A percentile compares a stretch with the other conserved stretches of the same genome.
These are phyloP conservation scores for Miniopterus natalensis DNA, from an alignment of 2,113 vertebrate genomes.

Conservation along the genomic window DNA sequence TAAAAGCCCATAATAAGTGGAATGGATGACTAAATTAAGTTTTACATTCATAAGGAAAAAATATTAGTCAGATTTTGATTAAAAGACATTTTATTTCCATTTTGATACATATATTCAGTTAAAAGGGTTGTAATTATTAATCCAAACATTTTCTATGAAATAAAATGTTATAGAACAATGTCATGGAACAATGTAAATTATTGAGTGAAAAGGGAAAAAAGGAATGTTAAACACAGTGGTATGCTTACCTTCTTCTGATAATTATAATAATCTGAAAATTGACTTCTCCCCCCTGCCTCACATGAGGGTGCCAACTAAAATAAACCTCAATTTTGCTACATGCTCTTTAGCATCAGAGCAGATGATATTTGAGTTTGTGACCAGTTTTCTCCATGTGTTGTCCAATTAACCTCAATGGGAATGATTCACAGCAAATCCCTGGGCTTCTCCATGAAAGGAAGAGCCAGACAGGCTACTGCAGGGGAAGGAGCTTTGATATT, in stretches of 20 bases:
- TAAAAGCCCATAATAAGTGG: background rate
- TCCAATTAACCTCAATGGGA: slow-evolving; percentile 73
- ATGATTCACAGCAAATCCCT: slow-evolving; percentile 54
- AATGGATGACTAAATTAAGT: background rate
- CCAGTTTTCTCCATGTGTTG: slow-evolving; percentile 59
- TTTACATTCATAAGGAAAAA: background rate
- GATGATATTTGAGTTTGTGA: slow-evolving; percentile 64
- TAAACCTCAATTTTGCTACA: slow-evolving; percentile 54
- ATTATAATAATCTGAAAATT: slow-evolving; percentile 68
- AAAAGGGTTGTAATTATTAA: background rate
- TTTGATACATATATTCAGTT: background rate
- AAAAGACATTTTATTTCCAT: background rate
- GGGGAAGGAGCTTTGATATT: background rate
- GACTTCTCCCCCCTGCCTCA: background rate
- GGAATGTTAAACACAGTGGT: background rate
- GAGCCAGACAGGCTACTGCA: slow-evolving; percentile 1
- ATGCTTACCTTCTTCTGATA: slow-evolving; percentile 43
- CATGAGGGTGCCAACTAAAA: slow-evolving; percentile 72
- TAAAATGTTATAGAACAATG: background rate
- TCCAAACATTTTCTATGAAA: slow-evolving; percentile 15
- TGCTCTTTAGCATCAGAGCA: slow-evolving; percentile 47
- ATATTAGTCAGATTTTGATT: background rate
- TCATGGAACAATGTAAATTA: background rate
- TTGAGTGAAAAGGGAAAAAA: background rate
- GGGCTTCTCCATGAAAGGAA: slow-evolving; percentile 45